Percentiles rank a stretch among this genome's conserved stretches.
Conservation (phyloP, 2,888 invertebrate genomes). For the Arctia plantaginis region DNA sequence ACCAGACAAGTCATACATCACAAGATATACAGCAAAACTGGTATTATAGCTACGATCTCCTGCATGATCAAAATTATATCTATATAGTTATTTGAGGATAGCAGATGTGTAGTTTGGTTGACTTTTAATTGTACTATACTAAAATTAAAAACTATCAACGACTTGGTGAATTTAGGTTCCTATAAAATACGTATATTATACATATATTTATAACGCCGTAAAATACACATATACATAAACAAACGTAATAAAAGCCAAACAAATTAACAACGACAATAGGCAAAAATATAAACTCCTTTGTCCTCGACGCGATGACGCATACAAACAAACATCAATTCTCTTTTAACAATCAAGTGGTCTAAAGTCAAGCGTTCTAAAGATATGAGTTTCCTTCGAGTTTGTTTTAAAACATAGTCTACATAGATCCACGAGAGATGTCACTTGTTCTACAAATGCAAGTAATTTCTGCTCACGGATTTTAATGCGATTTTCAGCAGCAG, state of each 20-base stretch:
- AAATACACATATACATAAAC: neutral
- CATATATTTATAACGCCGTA: too few relatives aligned
- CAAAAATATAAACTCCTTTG: neutral
- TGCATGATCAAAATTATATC: neutral
- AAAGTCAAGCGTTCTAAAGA: conserved; percentile 3
- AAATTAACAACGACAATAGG: neutral
- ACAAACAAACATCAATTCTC: conserved; percentile 1
- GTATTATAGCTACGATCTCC: neutral
- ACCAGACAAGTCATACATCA: too few relatives aligned
- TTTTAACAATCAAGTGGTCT: neutral
- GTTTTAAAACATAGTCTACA: conserved; percentile 3
- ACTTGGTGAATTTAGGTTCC: too few relatives aligned
- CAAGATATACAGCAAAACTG: too few relatives aligned
- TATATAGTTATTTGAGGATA: too few relatives aligned
- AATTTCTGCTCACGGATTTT: neutral
- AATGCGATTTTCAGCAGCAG: too few relatives aligned
- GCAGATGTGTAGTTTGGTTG: too few relatives aligned
- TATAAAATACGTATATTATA: too few relatives aligned
- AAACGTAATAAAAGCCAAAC: neutral
- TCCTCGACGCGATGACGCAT: neutral
- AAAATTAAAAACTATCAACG: too few relatives aligned
- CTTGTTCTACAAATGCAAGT: conserved; percentile 5
- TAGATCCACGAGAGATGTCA: conserved; percentile 4
- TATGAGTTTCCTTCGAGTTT: conserved; percentile 1
- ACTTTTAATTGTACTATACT: too few relatives aligned